Conservation (phyloP, 1,140 invertebrate species). For the Eriosoma lanigerum region DNA sequence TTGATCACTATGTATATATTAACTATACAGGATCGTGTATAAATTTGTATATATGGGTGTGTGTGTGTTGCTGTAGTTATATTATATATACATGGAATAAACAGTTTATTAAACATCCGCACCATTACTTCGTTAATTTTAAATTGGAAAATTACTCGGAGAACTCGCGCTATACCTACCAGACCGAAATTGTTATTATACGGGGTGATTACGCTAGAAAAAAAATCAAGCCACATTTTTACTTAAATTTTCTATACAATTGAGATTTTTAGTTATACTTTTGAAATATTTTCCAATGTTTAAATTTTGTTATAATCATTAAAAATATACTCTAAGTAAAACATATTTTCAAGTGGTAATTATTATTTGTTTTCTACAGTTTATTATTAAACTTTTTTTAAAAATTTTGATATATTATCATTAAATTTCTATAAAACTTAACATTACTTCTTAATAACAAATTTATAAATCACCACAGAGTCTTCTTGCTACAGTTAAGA, state of each 20-base stretch:
- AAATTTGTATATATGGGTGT: no score
- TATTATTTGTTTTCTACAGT: no score
- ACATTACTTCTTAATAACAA: no score
- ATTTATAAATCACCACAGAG: no score
- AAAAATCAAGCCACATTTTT: neutral
- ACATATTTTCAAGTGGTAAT: neutral
- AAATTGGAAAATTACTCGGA: slow-evolving; percentile 11
- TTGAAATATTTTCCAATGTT: neutral
- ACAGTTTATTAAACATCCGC: neutral
- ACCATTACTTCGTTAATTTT: slow-evolving; percentile 6
- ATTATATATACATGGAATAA: neutral
- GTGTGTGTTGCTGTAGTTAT: no score
- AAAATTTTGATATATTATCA: no score
- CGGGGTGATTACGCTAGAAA: no score
- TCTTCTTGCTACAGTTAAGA: no score
- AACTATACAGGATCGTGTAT: no score
- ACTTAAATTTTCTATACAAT: neutral
- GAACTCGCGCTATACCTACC: neutral
- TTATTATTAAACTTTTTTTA: no score
- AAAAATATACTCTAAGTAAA: neutral
- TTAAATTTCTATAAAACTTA: no score
- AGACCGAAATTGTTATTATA: neutral
- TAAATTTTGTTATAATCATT: neutral
- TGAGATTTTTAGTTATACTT: neutral
- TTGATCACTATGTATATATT: no score